Evolutionary conservation across 1,140 invertebrate species (phyloP).

Genomic region (Temnothorax nylanderi): DNA sequence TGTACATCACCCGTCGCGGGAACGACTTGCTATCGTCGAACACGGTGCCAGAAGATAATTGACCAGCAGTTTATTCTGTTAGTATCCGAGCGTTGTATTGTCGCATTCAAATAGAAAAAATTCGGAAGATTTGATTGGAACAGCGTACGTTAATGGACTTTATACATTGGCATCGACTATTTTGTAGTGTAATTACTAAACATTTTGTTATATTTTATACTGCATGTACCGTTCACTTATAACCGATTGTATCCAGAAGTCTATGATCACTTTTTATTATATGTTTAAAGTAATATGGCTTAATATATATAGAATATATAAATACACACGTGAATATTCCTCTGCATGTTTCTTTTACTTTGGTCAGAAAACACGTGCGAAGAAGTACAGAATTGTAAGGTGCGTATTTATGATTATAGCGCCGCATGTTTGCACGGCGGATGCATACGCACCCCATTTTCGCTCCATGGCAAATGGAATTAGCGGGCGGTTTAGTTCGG

Average conservation of each 20-base stretch:
- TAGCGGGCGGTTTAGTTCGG: conserved; percentile 76
- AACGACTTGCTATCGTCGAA: conserved; percentile 58
- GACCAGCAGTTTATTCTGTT: conserved; percentile 40
- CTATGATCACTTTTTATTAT: neutral
- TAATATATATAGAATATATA: neutral
- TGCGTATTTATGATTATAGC: conserved; percentile 19
- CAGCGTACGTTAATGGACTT: neutral
- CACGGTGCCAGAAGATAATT: conserved; percentile 46
- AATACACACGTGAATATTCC: neutral
- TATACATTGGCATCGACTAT: neutral
- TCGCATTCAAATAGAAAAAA: neutral
- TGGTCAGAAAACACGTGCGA: neutral
- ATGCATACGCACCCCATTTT: conserved; percentile 55
- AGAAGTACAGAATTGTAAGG: conserved; percentile 7
- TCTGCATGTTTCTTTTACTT: neutral
- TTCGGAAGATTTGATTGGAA: neutral
- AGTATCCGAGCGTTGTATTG: neutral
- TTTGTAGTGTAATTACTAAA: neutral
- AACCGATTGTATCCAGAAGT: neutral
- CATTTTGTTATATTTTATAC: neutral
- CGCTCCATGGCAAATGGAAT: conserved; percentile 77
- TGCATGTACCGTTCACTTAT: neutral
- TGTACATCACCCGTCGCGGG: conserved; percentile 52
- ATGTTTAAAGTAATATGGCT: neutral
- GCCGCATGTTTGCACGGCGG: conserved; percentile 12